A percentile compares a stretch with the other conserved stretches of the same genome.
These are phyloP conservation scores for Wasmannia auropunctata DNA, from an alignment of 1,140 invertebrate species.

Conservation along the genomic window DNA sequence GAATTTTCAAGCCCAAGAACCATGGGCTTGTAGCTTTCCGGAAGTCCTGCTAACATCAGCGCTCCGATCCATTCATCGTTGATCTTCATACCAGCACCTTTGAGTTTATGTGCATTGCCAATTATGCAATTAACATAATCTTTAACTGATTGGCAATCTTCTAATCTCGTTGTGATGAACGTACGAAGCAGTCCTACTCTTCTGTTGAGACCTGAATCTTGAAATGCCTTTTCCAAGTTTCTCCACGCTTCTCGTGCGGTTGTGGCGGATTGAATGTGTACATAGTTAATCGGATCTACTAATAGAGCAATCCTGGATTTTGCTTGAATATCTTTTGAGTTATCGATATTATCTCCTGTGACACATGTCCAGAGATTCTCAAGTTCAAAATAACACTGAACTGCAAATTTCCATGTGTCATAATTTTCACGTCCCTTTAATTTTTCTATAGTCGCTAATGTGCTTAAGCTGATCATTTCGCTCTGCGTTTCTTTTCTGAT, in stretches of 20 bases:
- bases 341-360: neutral
- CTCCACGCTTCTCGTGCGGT: too few relatives aligned
- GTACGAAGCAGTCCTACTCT: too few relatives aligned
- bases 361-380: neutral
- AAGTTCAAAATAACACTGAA: neutral
- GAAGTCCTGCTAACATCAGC: neutral
- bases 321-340: neutral
- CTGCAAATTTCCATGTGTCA: neutral
- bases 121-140: neutral
- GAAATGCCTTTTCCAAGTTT: neutral
- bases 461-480: neutral
- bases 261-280: neutral
- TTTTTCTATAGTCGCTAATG: neutral
- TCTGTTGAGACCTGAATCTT: too few relatives aligned
- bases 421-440: neutral
- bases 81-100: neutral
- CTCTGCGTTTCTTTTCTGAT: neutral
- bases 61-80: neutral
- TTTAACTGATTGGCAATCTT: too few relatives aligned
- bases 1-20: neutral
- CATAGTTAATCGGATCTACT: neutral
- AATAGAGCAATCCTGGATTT: neutral
- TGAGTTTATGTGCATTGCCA: neutral
- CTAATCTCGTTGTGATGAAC: too few relatives aligned
- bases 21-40: neutral